Conservation (phyloP, 2,113 vertebrate genomes). For the Pithys albifrons region DNA sequence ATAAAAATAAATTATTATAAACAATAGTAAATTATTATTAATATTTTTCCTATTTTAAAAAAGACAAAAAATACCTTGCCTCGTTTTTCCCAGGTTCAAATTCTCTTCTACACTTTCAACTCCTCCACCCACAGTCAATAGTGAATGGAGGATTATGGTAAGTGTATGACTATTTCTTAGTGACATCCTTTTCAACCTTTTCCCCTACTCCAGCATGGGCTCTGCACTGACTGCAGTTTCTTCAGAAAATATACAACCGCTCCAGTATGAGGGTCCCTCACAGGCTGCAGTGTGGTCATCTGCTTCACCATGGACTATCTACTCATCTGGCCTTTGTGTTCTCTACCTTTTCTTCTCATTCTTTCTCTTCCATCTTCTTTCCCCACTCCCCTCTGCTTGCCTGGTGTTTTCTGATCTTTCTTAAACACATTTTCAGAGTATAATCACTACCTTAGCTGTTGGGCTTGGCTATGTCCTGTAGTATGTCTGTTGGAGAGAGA, state of each 20-base stretch:
- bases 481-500: background rate
- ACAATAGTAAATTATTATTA: background rate
- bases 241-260: background rate
- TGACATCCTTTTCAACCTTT: background rate
- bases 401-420: background rate
- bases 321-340: fast-evolving
- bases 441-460: background rate
- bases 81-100: background rate
- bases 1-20: background rate
- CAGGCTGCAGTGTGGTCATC: background rate
- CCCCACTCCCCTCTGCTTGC: background rate
- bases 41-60: background rate
- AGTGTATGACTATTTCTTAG: fast-evolving
- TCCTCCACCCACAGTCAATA: fast-evolving
- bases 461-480: background rate
- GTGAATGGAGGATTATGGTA: background rate
- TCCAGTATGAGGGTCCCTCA: fast-evolving
- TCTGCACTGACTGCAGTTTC: background rate
- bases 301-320: background rate
- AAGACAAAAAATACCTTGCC: fast-evolving
- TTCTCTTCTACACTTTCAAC: background rate
- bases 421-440: background rate
- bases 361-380: background rate
- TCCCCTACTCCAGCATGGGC: fast-evolving
- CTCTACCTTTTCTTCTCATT: background rate